Base-by-base conservation (phyloP, 1,140 invertebrate species). In the Drosophila baimaii region DNA sequence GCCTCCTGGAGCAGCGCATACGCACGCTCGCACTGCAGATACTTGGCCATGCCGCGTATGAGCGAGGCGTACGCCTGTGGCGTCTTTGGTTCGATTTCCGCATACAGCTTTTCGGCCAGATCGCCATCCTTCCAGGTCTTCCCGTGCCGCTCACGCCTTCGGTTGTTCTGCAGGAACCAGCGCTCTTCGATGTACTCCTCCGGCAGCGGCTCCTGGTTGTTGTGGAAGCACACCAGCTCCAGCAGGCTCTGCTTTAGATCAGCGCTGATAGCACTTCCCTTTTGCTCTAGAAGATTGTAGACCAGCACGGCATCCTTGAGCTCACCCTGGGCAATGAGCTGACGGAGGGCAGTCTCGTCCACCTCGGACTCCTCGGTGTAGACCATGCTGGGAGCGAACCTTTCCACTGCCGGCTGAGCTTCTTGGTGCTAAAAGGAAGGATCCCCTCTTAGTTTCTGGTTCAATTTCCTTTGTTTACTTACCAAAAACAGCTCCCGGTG, bases 151-250 rank as follows among this genome's bases (percentile, higher is more conserved):
- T 95, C 94, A 61, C 92, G 93, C 7, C 81, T 79, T 58, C 91
- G 76, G 80, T 90, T 79, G 77, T 92, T 91, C 55, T 93, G 92
- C 69, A 83, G 83, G 85, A 96, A 97, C 96, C 95, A 97, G 55
- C 94, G 94, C 91, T 97, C 95, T 90, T 97, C 96, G n/a, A 95
- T 89, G 84, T 95, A 95, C 49, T 97, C 95, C 41, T 94, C 93
- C 13, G 94, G 92, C 21, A 94, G 59, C 1, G 94, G 92, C 65
- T 96, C 95, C 52, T 94, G 92, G 73, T 94, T 93, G 92, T 98
- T 98, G 77, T 95, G 96, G 91, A 95, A 98, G 88, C 96, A 97
- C 4, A 98, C 86, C 15, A 98, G 89, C 92, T 98, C 96, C 12
- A 98, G 92, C n/a, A 98, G 92, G 15, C 94, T 92, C 75, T 97